These are phyloP conservation scores for Hyposoter didymator DNA, from an alignment of 2,888 invertebrate genomes.

Conservation along the genomic window DNA sequence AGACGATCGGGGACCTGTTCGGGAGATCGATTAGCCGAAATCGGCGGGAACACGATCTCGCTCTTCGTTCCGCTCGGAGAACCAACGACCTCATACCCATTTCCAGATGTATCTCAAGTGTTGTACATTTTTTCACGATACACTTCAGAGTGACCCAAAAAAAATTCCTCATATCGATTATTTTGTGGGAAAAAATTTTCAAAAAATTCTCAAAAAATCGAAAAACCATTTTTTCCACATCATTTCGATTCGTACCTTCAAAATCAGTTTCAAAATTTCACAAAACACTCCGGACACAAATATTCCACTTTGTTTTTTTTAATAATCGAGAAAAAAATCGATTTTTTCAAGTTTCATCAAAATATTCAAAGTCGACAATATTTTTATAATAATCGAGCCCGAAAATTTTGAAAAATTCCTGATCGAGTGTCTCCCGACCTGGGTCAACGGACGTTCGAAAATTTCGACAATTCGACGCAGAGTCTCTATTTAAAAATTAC, in stretches of 20 bases:
- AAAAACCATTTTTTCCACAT: background rate
- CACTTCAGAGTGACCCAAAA: background rate
- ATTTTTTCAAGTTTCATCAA: background rate
- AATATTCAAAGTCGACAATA: background rate
- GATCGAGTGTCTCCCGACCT: background rate
- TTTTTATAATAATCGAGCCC: background rate
- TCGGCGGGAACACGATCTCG: slow-evolving; percentile 57
- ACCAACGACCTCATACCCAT: slow-evolving; percentile 53
- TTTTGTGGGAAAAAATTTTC: no score
- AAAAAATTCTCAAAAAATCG: background rate
- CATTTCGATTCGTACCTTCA: background rate
- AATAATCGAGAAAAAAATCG: background rate
- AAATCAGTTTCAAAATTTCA: slow-evolving; percentile 24
- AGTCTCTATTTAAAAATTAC: background rate
- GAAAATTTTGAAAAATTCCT: background rate
- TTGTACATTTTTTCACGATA: background rate
- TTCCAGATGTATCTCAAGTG: background rate
- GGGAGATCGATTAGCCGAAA: slow-evolving; percentile 63
- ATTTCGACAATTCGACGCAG: background rate
- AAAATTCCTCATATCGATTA: background rate
- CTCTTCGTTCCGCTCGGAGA: slow-evolving; percentile 50
- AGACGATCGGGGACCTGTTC: slow-evolving; percentile 50
- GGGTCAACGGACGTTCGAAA: background rate
- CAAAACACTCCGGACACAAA: slow-evolving; percentile 7
- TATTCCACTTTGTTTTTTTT: background rate